Percentiles rank a stretch among this genome's conserved stretches.
Evolutionary conservation across 2,797 vertebrate species (phyloP).

Genomic region (Epinephelus malabaricus): DNA sequence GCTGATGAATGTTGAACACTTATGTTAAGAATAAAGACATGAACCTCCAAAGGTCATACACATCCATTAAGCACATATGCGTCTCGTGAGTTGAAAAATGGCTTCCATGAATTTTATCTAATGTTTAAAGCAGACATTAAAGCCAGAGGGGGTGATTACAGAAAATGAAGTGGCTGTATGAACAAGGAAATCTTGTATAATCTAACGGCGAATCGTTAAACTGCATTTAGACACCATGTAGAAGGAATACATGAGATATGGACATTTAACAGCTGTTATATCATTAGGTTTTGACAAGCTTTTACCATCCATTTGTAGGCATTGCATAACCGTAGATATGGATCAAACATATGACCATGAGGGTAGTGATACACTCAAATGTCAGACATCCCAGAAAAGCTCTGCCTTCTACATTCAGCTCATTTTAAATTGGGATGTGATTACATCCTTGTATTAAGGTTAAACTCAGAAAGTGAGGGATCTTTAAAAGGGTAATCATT

Average conservation of each 20-base stretch:
- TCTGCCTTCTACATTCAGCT: constrained; percentile 33
- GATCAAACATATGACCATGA: constrained; percentile 41
- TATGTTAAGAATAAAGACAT: constrained; percentile 34
- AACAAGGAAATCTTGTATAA: constrained; percentile 5
- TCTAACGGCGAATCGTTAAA: constrained; percentile 13
- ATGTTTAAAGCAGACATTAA: constrained; percentile 17
- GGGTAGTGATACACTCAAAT: constrained; percentile 62
- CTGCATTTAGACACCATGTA: neutral
- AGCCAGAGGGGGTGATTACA: neutral
- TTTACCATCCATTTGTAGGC: constrained; percentile 21
- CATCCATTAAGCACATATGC: constrained; percentile 13
- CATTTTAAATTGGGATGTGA: constrained; percentile 52
- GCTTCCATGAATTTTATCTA: constrained; percentile 3
- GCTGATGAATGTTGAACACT: constrained; percentile 39
- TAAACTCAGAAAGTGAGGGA: constrained; percentile 53
- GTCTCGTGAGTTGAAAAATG: constrained; percentile 20
- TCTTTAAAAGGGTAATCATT: constrained; percentile 77
- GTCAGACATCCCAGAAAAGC: constrained; percentile 56
- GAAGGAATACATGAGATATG: neutral
- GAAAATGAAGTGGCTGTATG: constrained; percentile 7
- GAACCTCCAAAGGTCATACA: constrained; percentile 38
- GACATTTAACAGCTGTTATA: constrained; percentile 14
- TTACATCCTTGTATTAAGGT: constrained; percentile 62
- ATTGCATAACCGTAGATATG: constrained; percentile 17
- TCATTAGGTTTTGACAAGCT: constrained; percentile 6